Evolutionary conservation across 2,113 vertebrate species (phyloP).

Genomic region (Lamprotornis superbus): DNA sequence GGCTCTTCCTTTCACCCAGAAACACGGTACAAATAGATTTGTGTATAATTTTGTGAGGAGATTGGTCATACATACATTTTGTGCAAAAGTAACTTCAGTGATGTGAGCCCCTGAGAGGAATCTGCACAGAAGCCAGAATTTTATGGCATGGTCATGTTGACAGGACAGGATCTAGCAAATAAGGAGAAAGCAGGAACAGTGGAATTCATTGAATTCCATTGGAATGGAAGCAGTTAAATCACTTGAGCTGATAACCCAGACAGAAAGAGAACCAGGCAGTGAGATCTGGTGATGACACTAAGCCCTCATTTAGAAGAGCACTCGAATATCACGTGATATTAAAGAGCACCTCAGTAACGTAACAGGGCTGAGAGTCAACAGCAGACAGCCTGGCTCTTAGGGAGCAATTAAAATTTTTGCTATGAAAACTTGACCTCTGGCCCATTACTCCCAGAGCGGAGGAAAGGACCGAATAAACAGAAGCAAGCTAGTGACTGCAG

Average conservation of each 20-base stretch:
- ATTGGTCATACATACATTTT: not conserved
- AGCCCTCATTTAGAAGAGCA: not conserved
- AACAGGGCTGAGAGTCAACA: not conserved
- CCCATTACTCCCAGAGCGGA: not conserved
- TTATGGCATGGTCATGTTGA: not conserved
- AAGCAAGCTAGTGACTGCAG: not conserved
- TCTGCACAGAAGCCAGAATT: not conserved
- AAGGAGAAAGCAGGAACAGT: not conserved
- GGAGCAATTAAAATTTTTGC: not conserved
- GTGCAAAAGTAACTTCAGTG: not conserved
- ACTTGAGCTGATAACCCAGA: not conserved
- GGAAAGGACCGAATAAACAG: not conserved
- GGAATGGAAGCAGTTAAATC: not conserved
- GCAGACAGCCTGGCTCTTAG: not conserved
- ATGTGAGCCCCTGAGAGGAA: not conserved
- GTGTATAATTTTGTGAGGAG: not conserved
- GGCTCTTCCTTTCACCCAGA: not conserved
- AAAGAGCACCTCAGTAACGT: not conserved
- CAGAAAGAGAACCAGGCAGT: not conserved
- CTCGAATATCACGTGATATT: not conserved
- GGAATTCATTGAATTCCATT: not conserved
- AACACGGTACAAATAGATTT: not conserved
- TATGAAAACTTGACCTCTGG: not conserved
- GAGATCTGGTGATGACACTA: not conserved
- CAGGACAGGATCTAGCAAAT: not conserved